Base-by-base conservation (phyloP, 2,888 invertebrate species). In the Cheilosia urbana region DNA sequence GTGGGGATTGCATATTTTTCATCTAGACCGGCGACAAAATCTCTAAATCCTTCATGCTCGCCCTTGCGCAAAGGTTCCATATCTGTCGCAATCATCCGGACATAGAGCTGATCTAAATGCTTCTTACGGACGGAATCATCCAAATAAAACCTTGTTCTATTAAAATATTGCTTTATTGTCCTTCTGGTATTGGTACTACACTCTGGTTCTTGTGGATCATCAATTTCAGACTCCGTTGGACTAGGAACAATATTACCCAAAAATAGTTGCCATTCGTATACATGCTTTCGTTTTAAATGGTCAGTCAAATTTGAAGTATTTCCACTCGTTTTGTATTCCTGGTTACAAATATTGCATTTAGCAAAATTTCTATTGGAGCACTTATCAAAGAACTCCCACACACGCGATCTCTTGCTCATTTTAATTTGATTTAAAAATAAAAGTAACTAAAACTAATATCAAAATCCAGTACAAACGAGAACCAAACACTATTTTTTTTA, bases 51-150 rank as follows among this genome's bases (percentile, higher is more conserved):
- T 9, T 30, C 30, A 9, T 30, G 30, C 19, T 37, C 34, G 13
- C 37, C 19, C 13, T 57, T 19, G 19, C 37, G 37, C 34, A 37
- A 37, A 4, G 37, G 34, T 2, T 57, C 57, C 57, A 57, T 57
- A 37, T 57, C 57, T 19, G 30, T 13, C 19, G 17, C 37, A 19
- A 57, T 57, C 57, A 57, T 57, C 5, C 37, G 57, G 30, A 37
- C 17, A 19, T 37, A 57, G 7, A 57, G 17, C 15, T 37, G 9
- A 9, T 57, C 19, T 19, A 37, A 57, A 37, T 57, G 7, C 1
- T 37, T 30, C 19, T 57, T 57, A 21, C 15, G 40, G 40, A 15
- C 15, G 40, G 40, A 40, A 40, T 40, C 6, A 27, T 27, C 27
- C 27, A 27, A 6, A 27, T 27, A 27, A 27, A 4, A 27, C 27